A percentile compares a stretch with the other conserved stretches of the same genome.
phyloP scores from a whole-genome alignment of 2,888 invertebrate genomes.

The Stenchaetothrips biformis region DNA sequence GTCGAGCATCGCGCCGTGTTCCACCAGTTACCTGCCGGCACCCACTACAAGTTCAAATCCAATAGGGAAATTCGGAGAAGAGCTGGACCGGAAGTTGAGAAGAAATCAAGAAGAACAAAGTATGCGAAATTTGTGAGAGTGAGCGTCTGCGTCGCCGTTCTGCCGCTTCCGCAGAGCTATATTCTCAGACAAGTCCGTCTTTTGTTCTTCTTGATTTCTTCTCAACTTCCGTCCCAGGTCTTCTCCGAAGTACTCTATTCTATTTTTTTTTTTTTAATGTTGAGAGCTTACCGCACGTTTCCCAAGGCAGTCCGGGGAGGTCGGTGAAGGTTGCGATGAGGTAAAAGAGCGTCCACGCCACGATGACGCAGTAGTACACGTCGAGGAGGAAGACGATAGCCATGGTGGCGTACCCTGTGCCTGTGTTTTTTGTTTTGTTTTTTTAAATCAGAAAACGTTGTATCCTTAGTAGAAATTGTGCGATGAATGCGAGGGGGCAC shows the following conservation, averaged over 20 bases:
- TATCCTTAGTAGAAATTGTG: no score
- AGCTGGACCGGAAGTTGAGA: no score
- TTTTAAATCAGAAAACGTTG: conserved; percentile 32
- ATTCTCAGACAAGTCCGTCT: no score
- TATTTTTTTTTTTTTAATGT: not conserved
- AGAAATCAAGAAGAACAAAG: no score
- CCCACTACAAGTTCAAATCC: not conserved
- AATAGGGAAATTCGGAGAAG: not conserved
- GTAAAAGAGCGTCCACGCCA: conserved; percentile 70
- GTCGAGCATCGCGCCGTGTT: conserved; percentile 56
- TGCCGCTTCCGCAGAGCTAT: no score
- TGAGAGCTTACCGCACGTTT: conserved; percentile 56
- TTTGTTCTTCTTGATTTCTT: no score
- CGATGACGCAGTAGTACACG: conserved; percentile 71
- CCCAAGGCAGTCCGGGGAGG: conserved; percentile 60
- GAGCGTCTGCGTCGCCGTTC: no score
- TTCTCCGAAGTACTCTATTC: no score
- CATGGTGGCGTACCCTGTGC: conserved; percentile 71
- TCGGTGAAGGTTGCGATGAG: conserved; percentile 56
- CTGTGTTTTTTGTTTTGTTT: conserved; percentile 47
- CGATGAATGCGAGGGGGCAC: no score
- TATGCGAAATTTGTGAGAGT: no score
- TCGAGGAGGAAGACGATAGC: conserved; percentile 71
- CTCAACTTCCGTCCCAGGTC: no score
- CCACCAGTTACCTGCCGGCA: conserved; percentile 57